Percentiles rank a stretch among this genome's conserved stretches.
phyloP scores from a whole-genome alignment of 2,888 invertebrate genomes.

The Macaria liturata region DNA sequence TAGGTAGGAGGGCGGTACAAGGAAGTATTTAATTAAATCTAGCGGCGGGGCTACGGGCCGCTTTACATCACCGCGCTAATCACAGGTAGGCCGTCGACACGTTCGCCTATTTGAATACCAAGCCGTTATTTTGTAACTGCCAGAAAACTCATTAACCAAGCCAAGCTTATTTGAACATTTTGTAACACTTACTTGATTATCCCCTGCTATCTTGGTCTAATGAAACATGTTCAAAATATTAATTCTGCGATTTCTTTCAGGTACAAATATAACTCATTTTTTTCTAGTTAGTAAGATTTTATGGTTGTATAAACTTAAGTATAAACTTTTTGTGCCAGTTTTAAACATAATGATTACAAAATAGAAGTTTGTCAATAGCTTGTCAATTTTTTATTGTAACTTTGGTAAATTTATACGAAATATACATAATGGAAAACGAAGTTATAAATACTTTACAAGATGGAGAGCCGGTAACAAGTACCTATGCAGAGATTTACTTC shows the following conservation, averaged over 20 bases:
- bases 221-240: no score
- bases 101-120: slow-evolving; percentile 67
- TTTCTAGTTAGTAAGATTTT: no score
- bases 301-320: no score
- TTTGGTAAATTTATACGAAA: no score
- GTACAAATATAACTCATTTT: no score
- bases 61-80: slow-evolving; percentile 75
- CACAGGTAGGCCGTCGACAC: slow-evolving; percentile 75
- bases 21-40: slow-evolving; percentile 81
- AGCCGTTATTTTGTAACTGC: slow-evolving; percentile 58
- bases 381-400: no score
- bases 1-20: slow-evolving; percentile 66
- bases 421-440: slow-evolving; percentile 46
- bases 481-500: slow-evolving; percentile 67
- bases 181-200: slow-evolving; percentile 11
- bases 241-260: no score
- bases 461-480: slow-evolving; percentile 58
- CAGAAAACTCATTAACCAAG: slow-evolving; percentile 51
- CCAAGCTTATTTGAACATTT: slow-evolving; percentile 36
- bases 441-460: slow-evolving; percentile 42
- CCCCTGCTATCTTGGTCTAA: no score
- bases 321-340: no score
- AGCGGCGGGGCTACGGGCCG: slow-evolving; percentile 61
- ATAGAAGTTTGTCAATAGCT: no score
- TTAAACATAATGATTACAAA: no score